Evolutionary conservation across 1,140 invertebrate genomes (phyloP), one percentile per base, ranked within the genome.

Genomic region (Aphaenogaster floridana): DNA sequence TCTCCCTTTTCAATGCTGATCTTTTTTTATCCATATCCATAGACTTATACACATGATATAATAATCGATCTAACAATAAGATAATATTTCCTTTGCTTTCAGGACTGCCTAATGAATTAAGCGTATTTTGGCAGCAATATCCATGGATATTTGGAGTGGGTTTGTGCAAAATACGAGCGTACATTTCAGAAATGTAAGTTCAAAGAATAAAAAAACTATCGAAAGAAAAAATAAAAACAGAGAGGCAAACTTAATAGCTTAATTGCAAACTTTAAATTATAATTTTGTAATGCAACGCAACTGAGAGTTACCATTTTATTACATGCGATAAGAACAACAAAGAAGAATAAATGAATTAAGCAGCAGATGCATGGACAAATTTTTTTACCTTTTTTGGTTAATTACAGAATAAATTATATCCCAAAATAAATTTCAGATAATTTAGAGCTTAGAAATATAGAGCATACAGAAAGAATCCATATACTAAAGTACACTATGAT

Each of bases 111-210:
- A 97, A 98, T 90, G 98, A 99, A 92, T 95, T 99, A 13, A 97
- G 97, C 80, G 96, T 97, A 2, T 98, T 98, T 92, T 99, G 98
- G 98, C 97, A 98, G 93, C 98, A 98, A 92, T 99, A 99, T 95
- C 98, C 98, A 0, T 99, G 98, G 97, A 96, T 96, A 50, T 96
- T 98, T 78, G 98, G 98, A 0, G 96, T 97, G 74, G 96, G 96
- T 2, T 97, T 98, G 91, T 99, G 98, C 95, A 98, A 98, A 94
- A 94, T 98, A 76, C 96, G 98, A 69, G 97, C 97, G 0, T 97
- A 98, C 63, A 90, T 94, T 74, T 95, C 94, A 1, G 95, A 95
- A 91, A 94, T 93, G 95, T 95, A 87, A 93, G 94, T 90, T 64
- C 3, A 72, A 11, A 2, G 2, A 42, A n/a, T 8, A 28, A 36